These are phyloP conservation scores for Microcebus tavaratra DNA, from an alignment of 2,113 vertebrate genomes.

Conservation along the genomic window DNA sequence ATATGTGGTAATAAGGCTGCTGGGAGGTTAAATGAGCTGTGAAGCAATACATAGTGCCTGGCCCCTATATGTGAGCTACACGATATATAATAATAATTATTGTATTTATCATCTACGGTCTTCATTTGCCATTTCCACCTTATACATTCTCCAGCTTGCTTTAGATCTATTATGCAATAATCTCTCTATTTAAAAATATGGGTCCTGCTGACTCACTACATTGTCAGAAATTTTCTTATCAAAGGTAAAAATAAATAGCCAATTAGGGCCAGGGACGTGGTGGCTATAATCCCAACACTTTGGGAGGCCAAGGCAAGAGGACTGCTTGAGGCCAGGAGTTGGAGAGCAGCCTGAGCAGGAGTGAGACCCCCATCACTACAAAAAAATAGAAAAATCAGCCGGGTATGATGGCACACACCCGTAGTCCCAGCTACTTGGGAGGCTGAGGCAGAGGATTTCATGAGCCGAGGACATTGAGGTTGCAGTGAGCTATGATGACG, in stretches of 20 bases:
- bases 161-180: background rate
- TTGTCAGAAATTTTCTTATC: background rate
- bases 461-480: too few relatives aligned
- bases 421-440: too few relatives aligned
- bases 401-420: too few relatives aligned
- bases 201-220: background rate
- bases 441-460: too few relatives aligned
- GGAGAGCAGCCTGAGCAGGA: too few relatives aligned
- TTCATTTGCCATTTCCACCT: background rate
- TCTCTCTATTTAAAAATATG: background rate
- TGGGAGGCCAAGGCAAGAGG: too few relatives aligned
- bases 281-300: too few relatives aligned
- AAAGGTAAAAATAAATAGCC: conserved; percentile 17
- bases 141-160: background rate
- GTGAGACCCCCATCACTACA: too few relatives aligned
- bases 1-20: background rate
- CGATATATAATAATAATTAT: background rate
- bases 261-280: too few relatives aligned
- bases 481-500: too few relatives aligned
- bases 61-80: background rate
- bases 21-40: background rate
- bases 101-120: background rate
- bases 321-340: too few relatives aligned
- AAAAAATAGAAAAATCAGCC: too few relatives aligned
- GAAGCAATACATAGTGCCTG: background rate